A percentile compares a stretch with the other conserved stretches of the same genome.
phyloP scores from a whole-genome alignment of 2,797 vertebrate genomes.

The Cirrhinus mrigala region DNA sequence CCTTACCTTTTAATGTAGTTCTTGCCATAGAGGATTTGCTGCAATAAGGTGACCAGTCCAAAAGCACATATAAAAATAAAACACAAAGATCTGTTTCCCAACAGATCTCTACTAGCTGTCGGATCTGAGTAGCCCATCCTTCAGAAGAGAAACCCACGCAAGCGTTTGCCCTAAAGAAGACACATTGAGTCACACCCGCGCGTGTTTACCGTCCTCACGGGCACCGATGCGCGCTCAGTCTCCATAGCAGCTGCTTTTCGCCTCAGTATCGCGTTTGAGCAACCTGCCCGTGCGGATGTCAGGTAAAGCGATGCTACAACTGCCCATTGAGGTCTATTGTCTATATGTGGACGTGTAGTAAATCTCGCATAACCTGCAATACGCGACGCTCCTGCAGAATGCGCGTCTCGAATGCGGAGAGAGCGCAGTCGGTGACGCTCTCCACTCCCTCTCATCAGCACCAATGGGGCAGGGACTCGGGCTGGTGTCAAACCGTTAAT shows the following conservation, averaged over 20 bases:
- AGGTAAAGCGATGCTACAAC: neutral
- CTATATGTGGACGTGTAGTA: neutral
- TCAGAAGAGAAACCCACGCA: slow-evolving; percentile 70
- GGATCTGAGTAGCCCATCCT: slow-evolving; percentile 95
- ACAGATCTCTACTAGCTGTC: slow-evolving; percentile 90
- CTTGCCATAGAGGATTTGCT: slow-evolving; percentile 95
- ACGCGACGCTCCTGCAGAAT: slow-evolving; percentile 18
- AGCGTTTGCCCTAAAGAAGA: slow-evolving; percentile 26
- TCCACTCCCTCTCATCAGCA: slow-evolving; percentile 47
- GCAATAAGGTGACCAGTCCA: slow-evolving; percentile 94
- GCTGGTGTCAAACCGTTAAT: neutral
- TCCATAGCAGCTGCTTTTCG: slow-evolving; percentile 25
- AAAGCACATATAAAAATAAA: slow-evolving; percentile 99
- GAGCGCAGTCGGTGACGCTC: slow-evolving; percentile 26
- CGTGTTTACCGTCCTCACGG: slow-evolving; percentile 9
- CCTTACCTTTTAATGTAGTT: slow-evolving; percentile 97
- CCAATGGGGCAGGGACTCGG: neutral
- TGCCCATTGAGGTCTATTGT: neutral
- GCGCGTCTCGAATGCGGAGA: slow-evolving; percentile 16
- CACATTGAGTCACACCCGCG: slow-evolving; percentile 10
- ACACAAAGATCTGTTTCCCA: slow-evolving; percentile 95
- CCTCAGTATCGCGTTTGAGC: neutral
- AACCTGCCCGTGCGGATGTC: neutral
- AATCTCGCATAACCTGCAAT: slow-evolving; percentile 7
- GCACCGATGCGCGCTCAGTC: slow-evolving; percentile 29